A percentile compares a stretch with the other conserved stretches of the same genome.
Conservation (phyloP, 2,113 vertebrate species). For the Brachypodius melanocephalos region DNA sequence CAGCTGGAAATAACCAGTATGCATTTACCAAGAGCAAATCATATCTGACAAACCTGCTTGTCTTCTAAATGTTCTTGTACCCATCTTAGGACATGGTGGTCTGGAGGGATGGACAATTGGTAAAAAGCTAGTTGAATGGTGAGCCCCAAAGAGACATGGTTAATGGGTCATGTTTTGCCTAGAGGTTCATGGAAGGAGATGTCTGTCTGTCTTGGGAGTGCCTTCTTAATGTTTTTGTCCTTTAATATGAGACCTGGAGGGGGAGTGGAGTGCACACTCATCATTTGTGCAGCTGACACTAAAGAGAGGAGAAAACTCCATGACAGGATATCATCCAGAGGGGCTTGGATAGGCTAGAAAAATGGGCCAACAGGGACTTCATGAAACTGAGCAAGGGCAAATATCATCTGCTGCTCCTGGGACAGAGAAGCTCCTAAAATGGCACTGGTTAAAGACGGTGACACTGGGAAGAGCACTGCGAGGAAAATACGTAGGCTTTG, state of each 20-base stretch:
- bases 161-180: background rate
- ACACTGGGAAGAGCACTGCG: background rate
- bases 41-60: background rate
- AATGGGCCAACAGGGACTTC: background rate
- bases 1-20: background rate
- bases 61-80: background rate
- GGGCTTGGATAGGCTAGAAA: background rate
- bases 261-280: accelerated
- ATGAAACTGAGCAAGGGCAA: background rate
- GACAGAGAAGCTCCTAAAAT: background rate
- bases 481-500: background rate
- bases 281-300: background rate
- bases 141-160: background rate
- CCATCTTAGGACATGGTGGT: background rate
- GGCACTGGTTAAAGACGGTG: accelerated
- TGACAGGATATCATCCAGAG: background rate
- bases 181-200: background rate
- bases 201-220: background rate
- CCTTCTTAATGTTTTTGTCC: accelerated
- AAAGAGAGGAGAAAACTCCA: background rate
- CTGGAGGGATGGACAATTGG: background rate
- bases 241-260: background rate
- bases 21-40: background rate
- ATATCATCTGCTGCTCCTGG: background rate
- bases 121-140: background rate